Base-by-base conservation (phyloP, 1,140 invertebrate genomes). In the Daktulosphaira vitifoliae region DNA sequence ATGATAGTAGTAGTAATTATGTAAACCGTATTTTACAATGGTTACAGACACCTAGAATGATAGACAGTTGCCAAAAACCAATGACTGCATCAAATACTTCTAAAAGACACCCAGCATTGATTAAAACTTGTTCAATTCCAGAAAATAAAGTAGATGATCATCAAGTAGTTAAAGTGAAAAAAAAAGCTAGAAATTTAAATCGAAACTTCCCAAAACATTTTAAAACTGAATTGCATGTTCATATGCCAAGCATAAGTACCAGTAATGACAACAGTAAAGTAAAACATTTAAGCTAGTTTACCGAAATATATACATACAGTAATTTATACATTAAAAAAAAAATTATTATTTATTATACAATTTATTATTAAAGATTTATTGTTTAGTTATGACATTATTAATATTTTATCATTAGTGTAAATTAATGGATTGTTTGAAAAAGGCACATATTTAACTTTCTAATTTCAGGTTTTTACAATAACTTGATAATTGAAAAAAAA, bases 141-240 rank as follows among this genome's bases (percentile, higher is more conserved):
- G 49, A 65, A 15, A 16, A 39, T 3, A 48, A 9, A 13, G 29
- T 13, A 5, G 26, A 33, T 8, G 22, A 15, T 20, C 42, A 18
- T 15, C 42, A 46, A 9, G 25, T 26, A 0, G 44, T 6, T 13
- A 13, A n/a, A 3, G 7, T 20, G 16, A 18, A n/a, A 6, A 15
- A 33, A 16, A 62, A 39, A 18, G 16, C 56, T 3, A 8, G 1
- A 1, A 33, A 42, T 5, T 6, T 11, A 15, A 13, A 22, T 1
- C 26, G 26, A 23, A 3, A 50, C 7, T 38, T 18, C 6, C 15
- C 44, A 62, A 33, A 33, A 33, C 39, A 29, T 1, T 25, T 7
- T 2, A 62, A 62, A 62, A 62, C 42, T 25, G 56, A 62, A 23
- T 46, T 62, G 7, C 56, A 62, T 15, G 56, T 62, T 2, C 56